A percentile compares a stretch with the other conserved stretches of the same genome.
phyloP scores from a whole-genome alignment of 1,140 invertebrate species.

The Colletes gigas region DNA sequence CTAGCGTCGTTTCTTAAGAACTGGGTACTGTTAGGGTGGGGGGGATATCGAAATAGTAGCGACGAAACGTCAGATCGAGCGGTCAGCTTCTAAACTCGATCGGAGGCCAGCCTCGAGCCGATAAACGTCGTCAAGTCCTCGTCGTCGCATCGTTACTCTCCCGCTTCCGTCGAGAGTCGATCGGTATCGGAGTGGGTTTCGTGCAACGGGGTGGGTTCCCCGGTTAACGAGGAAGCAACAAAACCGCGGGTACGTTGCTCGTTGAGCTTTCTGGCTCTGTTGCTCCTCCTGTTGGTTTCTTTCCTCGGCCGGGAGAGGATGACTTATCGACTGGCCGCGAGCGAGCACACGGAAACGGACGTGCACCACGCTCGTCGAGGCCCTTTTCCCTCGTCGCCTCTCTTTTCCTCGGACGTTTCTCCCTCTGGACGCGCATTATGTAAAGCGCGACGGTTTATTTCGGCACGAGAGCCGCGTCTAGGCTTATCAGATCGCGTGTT shows the following conservation, averaged over 20 bases:
- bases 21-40: too few species aligned
- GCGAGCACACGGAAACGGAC: conserved; percentile 59
- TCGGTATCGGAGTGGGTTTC: conserved; percentile 31
- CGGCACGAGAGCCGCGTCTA: conserved; percentile 75
- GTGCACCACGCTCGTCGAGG: conserved; percentile 34
- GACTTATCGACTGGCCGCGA: conserved; percentile 60
- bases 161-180: conserved; percentile 29
- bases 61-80: not conserved
- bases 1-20: too few species aligned
- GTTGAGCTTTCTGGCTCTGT: conserved; percentile 38
- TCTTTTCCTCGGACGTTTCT: conserved; percentile 16
- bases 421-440: conserved; percentile 72
- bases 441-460: conserved; percentile 79
- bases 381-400: conserved; percentile 17
- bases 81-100: not conserved
- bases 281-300: conserved; percentile 14
- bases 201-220: conserved; percentile 27
- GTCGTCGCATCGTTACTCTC: conserved; percentile 18
- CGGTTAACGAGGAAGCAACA: conserved; percentile 54
- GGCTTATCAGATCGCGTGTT: conserved; percentile 78
- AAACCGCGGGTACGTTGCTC: conserved; percentile 44
- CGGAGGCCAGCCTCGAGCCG: not conserved
- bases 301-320: conserved; percentile 36
- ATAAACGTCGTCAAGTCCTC: conserved; percentile 5
- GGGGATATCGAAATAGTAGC: not conserved